Conservation (phyloP, 2,888 invertebrate species). For the Lycocerus yunnanus region DNA sequence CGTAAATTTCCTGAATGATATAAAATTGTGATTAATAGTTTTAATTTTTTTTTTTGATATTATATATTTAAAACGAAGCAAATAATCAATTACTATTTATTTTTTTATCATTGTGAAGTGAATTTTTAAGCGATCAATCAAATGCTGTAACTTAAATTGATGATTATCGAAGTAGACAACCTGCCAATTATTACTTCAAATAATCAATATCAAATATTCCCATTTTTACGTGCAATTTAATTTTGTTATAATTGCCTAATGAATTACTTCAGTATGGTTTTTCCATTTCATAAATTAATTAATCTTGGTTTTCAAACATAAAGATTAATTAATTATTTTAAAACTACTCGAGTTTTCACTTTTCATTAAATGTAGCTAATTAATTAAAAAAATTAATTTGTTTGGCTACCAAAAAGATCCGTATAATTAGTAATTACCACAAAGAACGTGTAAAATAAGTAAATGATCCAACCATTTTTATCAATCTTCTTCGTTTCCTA, state of each 20-base stretch:
- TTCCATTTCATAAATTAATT: not conserved
- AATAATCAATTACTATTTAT: not conserved
- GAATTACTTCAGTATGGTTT: not conserved
- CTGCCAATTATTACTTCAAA: not conserved
- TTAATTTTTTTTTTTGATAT: not conserved
- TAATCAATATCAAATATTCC: not conserved
- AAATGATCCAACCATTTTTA: not conserved
- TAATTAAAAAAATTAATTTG: not conserved
- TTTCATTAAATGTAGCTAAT: not conserved
- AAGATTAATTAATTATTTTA: not conserved
- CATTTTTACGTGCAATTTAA: not conserved
- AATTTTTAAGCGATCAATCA: not conserved
- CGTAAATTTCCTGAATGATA: not conserved
- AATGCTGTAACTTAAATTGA: not conserved
- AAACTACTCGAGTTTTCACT: not conserved
- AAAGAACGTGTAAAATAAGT: not conserved
- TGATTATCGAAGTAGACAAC: not conserved
- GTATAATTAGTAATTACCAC: not conserved
- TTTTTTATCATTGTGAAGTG: not conserved
- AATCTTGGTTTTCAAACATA: not conserved
- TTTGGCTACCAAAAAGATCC: not conserved
- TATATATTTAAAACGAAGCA: not conserved
- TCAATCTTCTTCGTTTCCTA: slow-evolving; percentile 7
- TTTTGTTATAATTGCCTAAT: not conserved
- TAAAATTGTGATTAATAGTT: not conserved